Percentiles rank a stretch among this genome's conserved stretches.
Evolutionary conservation across 2,797 vertebrate genomes (phyloP).

Genomic region (Poecilia wingei): DNA sequence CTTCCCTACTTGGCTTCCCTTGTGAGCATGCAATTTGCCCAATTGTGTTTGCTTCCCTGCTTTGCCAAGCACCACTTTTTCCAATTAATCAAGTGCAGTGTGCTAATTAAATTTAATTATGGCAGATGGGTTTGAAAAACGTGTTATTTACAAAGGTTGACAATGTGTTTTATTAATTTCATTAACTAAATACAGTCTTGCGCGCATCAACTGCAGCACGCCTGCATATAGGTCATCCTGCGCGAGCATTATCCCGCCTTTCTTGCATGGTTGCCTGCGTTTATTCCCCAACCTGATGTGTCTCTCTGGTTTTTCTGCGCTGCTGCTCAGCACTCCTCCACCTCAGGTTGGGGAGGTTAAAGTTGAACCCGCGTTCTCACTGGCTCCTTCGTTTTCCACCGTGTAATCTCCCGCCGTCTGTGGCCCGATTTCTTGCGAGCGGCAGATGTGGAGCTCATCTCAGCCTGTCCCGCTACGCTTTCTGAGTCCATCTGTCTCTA

Average conservation of each 20-base stretch:
- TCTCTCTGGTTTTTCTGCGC: conserved; percentile 54
- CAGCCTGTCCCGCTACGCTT: conserved; percentile 66
- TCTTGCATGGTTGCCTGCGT: conserved; percentile 42
- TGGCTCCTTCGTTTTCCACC: conserved; percentile 59
- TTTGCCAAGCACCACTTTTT: conserved; percentile 27
- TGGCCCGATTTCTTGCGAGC: conserved; percentile 65
- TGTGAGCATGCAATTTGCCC: conserved; percentile 9
- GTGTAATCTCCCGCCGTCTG: conserved; percentile 69
- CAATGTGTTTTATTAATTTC: conserved; percentile 40
- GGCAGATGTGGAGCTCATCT: conserved; percentile 77
- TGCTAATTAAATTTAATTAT: conserved; percentile 42
- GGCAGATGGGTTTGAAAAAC: conserved; percentile 25
- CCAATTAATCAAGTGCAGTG: conserved; percentile 34
- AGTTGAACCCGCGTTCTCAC: conserved; percentile 60
- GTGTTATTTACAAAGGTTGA: conserved; percentile 17
- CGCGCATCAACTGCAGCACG: conserved; percentile 14
- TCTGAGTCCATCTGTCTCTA: conserved; percentile 75
- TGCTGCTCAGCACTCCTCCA: conserved; percentile 34
- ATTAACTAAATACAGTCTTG: conserved; percentile 35
- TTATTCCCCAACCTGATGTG: conserved; percentile 43
- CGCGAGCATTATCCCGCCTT: conserved; percentile 31
- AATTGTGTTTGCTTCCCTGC: conserved; percentile 5
- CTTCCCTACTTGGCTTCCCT: neutral
- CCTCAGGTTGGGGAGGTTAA: conserved; percentile 60
- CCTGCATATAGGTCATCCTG: conserved; percentile 31